These are phyloP conservation scores for Mythimna vitellina DNA, from an alignment of 2,888 invertebrate species.

Conservation along the genomic window DNA sequence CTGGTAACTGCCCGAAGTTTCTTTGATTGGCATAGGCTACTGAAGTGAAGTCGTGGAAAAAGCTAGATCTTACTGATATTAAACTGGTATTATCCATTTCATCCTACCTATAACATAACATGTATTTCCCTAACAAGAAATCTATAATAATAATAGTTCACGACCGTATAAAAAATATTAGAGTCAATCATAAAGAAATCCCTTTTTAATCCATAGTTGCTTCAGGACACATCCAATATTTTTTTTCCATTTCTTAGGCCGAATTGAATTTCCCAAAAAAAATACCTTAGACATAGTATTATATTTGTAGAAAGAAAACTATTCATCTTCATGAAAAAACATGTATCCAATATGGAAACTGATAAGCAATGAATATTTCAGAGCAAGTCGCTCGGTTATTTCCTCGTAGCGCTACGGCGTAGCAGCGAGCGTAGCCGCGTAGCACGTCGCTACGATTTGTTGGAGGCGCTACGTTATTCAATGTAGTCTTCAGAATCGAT, in stretches of 20 bases:
- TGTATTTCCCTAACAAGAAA: neutral
- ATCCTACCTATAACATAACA: neutral
- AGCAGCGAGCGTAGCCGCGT: constrained; percentile 52
- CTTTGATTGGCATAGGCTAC: too few species aligned
- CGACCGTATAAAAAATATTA: constrained; percentile 4
- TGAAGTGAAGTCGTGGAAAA: neutral
- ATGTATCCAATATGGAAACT: constrained; percentile 41
- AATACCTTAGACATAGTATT: neutral
- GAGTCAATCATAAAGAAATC: neutral
- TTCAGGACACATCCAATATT: neutral
- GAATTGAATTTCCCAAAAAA: neutral
- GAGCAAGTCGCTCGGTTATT: constrained; percentile 20
- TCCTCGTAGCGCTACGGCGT: constrained; percentile 54
- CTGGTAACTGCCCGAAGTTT: too few species aligned
- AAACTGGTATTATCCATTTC: too few species aligned
- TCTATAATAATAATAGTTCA: neutral
- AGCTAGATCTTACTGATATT: neutral
- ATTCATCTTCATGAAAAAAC: constrained; percentile 49
- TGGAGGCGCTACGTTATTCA: constrained; percentile 37
- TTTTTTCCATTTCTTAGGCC: constrained; percentile 2
- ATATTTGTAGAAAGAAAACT: constrained; percentile 21
- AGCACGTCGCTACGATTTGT: constrained; percentile 61
- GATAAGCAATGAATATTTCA: constrained; percentile 61
- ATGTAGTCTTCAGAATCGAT: constrained; percentile 21
- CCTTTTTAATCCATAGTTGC: neutral